These are phyloP conservation scores for Apamea epomidion DNA, from an alignment of 2,888 invertebrate species.

Conservation along the genomic window DNA sequence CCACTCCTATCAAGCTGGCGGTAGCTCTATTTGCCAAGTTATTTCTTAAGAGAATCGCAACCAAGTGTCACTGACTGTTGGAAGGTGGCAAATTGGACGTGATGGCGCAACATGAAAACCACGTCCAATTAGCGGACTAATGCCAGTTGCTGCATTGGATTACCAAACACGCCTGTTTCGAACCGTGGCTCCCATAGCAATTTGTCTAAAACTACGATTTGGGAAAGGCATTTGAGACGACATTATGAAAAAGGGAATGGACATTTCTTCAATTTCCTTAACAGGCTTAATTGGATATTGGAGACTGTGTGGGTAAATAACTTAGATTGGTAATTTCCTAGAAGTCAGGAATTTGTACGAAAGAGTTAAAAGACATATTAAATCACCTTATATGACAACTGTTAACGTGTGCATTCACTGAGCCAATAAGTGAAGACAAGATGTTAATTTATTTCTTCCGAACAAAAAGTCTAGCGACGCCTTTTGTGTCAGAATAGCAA, in stretches of 20 bases:
- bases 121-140: constrained; percentile 38
- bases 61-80: constrained; percentile 1
- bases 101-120: constrained; percentile 34
- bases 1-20: background rate
- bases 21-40: constrained; percentile 12
- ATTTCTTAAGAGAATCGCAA: constrained; percentile 28
- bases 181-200: constrained; percentile 13
- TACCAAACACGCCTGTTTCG: constrained; percentile 28
- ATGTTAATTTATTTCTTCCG: constrained; percentile 20
- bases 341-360: constrained; percentile 29
- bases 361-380: background rate
- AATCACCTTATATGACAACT: background rate
- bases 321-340: constrained; percentile 18
- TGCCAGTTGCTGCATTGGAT: constrained; percentile 44
- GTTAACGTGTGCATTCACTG: constrained; percentile 1
- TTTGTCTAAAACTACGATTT: constrained; percentile 47
- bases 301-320: constrained; percentile 29
- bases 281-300: constrained; percentile 25
- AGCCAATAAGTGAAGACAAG: constrained; percentile 17
- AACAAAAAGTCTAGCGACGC: constrained; percentile 27
- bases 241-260: constrained; percentile 48
- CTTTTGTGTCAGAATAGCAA: constrained; percentile 39
- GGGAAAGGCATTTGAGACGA: constrained; percentile 36
- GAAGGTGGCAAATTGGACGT: constrained; percentile 37
- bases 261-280: constrained; percentile 30